Conservation (phyloP, 2,888 invertebrate species). For the Chrysolina haemoptera region DNA sequence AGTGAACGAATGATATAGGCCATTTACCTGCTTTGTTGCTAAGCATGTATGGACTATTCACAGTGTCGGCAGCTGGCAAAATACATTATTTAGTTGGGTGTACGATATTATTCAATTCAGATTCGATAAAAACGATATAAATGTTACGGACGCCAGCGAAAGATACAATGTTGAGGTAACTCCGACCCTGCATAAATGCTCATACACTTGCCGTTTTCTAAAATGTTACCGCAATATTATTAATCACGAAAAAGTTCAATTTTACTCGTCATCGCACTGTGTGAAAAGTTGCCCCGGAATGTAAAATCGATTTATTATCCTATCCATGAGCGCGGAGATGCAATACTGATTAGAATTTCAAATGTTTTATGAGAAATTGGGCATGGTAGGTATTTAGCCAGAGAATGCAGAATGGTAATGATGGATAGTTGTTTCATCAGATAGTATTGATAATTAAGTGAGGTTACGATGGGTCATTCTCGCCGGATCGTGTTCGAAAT, state of each 20-base stretch:
- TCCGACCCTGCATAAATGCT: constrained; percentile 1
- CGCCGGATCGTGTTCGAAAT: constrained; percentile 6
- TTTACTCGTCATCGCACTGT: constrained; percentile 30
- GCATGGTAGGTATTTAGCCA: constrained; percentile 38
- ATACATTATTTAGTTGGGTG: too few relatives aligned
- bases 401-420: constrained; percentile 40
- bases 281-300: constrained; percentile 32
- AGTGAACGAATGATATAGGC: too few relatives aligned
- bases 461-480: constrained; percentile 19
- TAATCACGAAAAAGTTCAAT: constrained; percentile 34
- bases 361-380: constrained; percentile 41
- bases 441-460: constrained; percentile 17
- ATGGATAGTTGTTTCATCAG: constrained; percentile 27
- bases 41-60: too few relatives aligned
- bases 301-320: constrained; percentile 31
- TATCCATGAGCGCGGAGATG: constrained; percentile 31
- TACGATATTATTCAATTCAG: too few relatives aligned
- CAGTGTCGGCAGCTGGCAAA: too few relatives aligned
- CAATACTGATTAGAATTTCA: constrained; percentile 43
- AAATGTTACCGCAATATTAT: constrained; percentile 18
- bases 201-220: background rate
- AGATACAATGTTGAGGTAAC: background rate
- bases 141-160: too few relatives aligned
- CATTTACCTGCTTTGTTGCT: too few relatives aligned
- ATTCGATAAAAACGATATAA: too few relatives aligned